Percentiles rank a stretch among this genome's conserved stretches.
phyloP scores from a whole-genome alignment of 2,113 vertebrate species.

The Phalacrocorax carbo region DNA sequence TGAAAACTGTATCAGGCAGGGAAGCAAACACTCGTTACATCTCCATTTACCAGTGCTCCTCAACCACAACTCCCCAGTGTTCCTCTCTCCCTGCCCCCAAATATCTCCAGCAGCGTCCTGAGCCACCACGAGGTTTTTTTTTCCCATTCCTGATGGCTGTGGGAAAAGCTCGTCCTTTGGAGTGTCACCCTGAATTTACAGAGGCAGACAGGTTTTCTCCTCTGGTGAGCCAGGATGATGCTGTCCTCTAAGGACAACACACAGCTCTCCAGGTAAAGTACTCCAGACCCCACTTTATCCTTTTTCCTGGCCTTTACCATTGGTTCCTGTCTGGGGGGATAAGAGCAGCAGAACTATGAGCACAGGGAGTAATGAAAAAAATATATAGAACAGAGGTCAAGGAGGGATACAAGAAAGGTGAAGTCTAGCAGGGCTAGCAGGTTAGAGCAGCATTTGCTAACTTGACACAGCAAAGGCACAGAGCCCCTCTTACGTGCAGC shows the following conservation, averaged over 20 bases:
- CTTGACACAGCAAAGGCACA: not conserved
- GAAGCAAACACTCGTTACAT: not conserved
- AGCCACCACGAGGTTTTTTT: not conserved
- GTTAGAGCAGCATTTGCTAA: not conserved
- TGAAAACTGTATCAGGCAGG: not conserved
- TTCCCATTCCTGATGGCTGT: fast-evolving
- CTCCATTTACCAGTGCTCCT: not conserved
- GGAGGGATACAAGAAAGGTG: not conserved
- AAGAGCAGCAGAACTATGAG: not conserved
- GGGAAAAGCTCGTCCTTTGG: not conserved
- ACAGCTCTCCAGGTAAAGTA: not conserved
- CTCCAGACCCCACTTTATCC: not conserved
- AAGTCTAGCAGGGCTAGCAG: not conserved
- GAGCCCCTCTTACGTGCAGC: not conserved
- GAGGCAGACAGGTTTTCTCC: not conserved
- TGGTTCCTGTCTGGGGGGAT: not conserved
- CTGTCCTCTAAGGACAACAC: not conserved
- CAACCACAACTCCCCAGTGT: not conserved
- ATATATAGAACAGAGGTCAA: not conserved
- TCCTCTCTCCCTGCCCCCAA: not conserved
- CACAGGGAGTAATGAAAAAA: not conserved
- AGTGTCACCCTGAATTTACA: not conserved
- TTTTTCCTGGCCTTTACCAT: not conserved
- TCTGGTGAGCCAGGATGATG: not conserved
- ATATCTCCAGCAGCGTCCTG: not conserved